Percentiles rank a stretch among this genome's conserved stretches.
Conservation (phyloP, 2,888 invertebrate species). For the Nephrotoma flavescens region DNA sequence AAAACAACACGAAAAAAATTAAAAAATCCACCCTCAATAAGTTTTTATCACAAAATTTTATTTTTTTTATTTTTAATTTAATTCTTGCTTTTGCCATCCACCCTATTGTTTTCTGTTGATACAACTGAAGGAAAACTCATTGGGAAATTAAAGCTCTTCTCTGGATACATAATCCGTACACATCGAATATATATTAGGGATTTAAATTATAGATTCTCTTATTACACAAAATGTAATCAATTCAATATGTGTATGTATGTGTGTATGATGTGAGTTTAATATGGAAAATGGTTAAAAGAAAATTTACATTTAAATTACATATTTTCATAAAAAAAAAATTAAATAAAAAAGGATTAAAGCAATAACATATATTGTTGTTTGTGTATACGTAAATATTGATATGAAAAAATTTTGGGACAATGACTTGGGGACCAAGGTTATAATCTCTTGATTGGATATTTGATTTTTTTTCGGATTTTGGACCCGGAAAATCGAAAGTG, state of each 20-base stretch:
- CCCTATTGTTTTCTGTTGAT: not conserved
- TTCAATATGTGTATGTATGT: not conserved
- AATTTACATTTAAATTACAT: not conserved
- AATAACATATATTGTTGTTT: not conserved
- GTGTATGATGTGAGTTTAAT: not conserved
- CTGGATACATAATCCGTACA: not conserved
- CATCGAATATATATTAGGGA: not conserved
- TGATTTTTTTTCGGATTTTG: not conserved
- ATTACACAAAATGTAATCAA: not conserved
- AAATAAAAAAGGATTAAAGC: not conserved
- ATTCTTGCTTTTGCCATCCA: not conserved
- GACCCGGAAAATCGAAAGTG: not conserved
- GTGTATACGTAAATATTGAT: not conserved
- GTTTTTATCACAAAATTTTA: not conserved
- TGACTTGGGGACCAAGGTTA: not conserved
- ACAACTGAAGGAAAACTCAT: not conserved
- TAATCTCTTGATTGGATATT: not conserved
- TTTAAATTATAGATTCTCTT: not conserved
- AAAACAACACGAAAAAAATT: not conserved
- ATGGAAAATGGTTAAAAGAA: not conserved
- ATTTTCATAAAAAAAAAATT: not conserved
- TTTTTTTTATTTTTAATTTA: not conserved
- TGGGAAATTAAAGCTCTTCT: not conserved
- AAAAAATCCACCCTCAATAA: not conserved
- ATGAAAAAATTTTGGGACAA: not conserved